Evolutionary conservation across 2,797 vertebrate species (phyloP).

Genomic region (Falco rusticolus): DNA sequence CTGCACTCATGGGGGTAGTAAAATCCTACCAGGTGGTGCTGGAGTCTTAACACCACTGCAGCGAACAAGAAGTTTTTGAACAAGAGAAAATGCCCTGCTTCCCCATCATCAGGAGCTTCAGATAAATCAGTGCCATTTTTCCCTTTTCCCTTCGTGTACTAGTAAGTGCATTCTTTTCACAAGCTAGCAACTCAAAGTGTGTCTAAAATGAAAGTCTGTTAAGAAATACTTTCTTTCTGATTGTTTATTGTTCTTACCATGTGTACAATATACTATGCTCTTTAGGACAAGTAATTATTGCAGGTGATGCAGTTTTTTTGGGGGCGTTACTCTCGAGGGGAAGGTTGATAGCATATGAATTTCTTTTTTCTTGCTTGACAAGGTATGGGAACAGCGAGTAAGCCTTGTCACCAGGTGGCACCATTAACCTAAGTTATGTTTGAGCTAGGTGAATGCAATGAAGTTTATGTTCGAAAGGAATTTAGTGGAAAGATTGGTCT

Average conservation of each 20-base stretch:
- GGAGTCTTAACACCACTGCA: background rate
- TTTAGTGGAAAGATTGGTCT: conserved; percentile 12
- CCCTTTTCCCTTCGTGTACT: background rate
- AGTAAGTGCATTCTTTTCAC: background rate
- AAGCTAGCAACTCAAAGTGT: background rate
- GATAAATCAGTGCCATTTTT: background rate
- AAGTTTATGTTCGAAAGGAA: background rate
- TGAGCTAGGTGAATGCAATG: background rate
- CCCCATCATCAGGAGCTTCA: background rate
- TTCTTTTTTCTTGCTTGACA: background rate
- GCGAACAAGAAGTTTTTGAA: background rate
- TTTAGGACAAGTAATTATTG: background rate
- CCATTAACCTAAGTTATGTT: conserved; percentile 75
- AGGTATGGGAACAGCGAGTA: background rate
- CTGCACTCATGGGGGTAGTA: background rate
- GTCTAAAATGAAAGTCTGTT: background rate
- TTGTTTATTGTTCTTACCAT: background rate
- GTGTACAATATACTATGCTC: background rate
- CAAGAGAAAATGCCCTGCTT: background rate
- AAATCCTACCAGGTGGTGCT: background rate
- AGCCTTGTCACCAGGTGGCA: conserved; percentile 80
- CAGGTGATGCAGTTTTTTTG: background rate
- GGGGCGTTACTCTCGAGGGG: rapidly evolving
- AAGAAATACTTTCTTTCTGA: background rate
- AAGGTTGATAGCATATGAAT: background rate